Evolutionary conservation across 2,888 invertebrate species (phyloP), one percentile per base, ranked within the genome.

Genomic region (Matsumyia berberina): DNA sequence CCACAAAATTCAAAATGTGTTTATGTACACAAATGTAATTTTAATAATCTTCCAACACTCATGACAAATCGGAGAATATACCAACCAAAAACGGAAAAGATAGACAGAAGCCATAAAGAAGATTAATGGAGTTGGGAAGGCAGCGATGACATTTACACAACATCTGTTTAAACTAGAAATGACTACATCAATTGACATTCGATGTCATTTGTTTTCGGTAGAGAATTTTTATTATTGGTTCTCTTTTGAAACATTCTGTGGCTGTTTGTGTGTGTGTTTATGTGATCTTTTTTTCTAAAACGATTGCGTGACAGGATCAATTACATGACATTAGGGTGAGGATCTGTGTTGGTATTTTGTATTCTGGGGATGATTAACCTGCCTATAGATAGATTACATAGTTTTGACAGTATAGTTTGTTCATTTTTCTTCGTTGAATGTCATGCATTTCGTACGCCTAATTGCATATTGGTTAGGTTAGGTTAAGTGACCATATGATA

Each of bases 71-170:
- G 62, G 33, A 46, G 2, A 24, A 24, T 7, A 42, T 12, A 44
- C 42, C 24, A 24, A 24, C 24, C 5, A 19, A 19, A 19, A 46
- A 37, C 11, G 11, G 17, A 15, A 46, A 46, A 46, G 15, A 35
- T 5, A 37, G n/a, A 39, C 5, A 24, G 2, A 12, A 33, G 9
- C n/a, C 4, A 42, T 42, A 29, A 44, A 46, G 19, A 81, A 81
- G 69, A 76, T 64, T 69, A 81, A 80, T 80, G 74, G 73, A n/a
- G 4, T 24, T 46, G 44, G 46, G 49, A 69, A 74, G 74, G 69
- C 69, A 76, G 17, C n/a, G 62, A 62, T 81, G 80, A 81, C 80
- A 76, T 81, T 76, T 57, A 81, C 80, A 62, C 62, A 81, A 76
- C 76, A 81, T 81, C 76, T 81, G 80, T 62, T 57, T 58, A 35